Evolutionary conservation across 2,797 vertebrate species (phyloP).

Genomic region (Neoniphon sammara): DNA sequence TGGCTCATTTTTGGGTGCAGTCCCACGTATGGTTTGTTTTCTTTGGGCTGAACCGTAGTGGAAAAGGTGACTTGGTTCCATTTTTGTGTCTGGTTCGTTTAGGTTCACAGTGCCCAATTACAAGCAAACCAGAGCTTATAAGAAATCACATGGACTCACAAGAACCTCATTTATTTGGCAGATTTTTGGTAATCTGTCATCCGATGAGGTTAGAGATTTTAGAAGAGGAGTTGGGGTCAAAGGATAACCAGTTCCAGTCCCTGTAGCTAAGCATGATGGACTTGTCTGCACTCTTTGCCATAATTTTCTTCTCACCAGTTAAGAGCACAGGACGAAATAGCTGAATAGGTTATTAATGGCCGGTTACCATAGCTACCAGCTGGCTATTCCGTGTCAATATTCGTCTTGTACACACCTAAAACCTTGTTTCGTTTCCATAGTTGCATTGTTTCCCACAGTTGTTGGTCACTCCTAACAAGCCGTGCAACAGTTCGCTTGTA

Average conservation of each 20-base stretch:
- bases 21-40: slow-evolving; percentile 3
- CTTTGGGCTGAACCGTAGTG: slow-evolving; percentile 3
- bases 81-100: neutral
- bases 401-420: neutral
- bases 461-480: neutral
- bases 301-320: too few species aligned
- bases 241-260: neutral
- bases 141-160: neutral
- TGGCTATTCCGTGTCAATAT: neutral
- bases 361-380: neutral
- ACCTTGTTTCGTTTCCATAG: neutral
- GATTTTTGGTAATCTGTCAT: neutral
- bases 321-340: too few species aligned
- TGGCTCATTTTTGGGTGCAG: slow-evolving; percentile 6
- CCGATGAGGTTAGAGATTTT: slow-evolving; percentile 4
- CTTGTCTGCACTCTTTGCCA: too few species aligned
- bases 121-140: neutral
- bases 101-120: neutral
- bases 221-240: neutral
- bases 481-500: neutral
- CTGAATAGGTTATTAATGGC: neutral
- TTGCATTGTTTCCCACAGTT: too few species aligned
- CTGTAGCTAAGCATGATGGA: neutral
- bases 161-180: too few species aligned
- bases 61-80: slow-evolving; percentile 1